Evolutionary conservation across 2,113 vertebrate species (phyloP), one percentile per base, ranked within the genome.

Genomic region (Onychostoma macrolepis): DNA sequence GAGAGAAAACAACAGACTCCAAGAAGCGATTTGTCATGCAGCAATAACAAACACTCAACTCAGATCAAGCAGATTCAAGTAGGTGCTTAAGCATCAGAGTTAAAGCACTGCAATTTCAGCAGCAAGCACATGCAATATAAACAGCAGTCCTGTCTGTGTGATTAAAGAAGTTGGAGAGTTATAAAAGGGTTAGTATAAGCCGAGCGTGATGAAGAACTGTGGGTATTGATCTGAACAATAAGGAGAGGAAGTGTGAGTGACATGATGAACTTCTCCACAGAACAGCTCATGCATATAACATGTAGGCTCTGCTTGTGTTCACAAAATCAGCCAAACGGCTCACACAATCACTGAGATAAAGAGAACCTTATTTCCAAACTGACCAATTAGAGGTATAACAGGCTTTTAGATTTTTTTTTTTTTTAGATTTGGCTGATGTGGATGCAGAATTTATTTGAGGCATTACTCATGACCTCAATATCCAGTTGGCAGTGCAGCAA

Each of bases 21-120:
- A 28, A 45, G 30, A 77, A 82, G 80, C 2, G 15, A n/a, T 84
- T 84, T 84, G 67, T 84, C 83, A 56, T 10, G 24, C 33, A 41
- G 19, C 33, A 33, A 30, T 84, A 56, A 53, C 33, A 84, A 84
- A 84, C 83, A 84, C 83, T 84, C 48, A 53, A 41, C 30, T 58
- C 69, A 26, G 83, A 84, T 56, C 83, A 84, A 72, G 69, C 83
- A 28, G 83, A 56, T 36, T 84, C 19, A 74, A 84, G 69, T 84
- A 84, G 45, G 33, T 84, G 67, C 82, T 83, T 50, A 63, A 50
- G 43, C 43, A 13, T 26, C 1, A 13, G 3, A 36, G 26, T 67
- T 48, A 33, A 48, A 83, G 28, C 19, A 19, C 41, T 82, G 63
- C 41, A 48, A 67, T 67, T 67, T 8, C 80, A 48, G 61, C 43